phyloP scores from a whole-genome alignment of 2,888 invertebrate species.

The Megaustenia siamemsis region DNA sequence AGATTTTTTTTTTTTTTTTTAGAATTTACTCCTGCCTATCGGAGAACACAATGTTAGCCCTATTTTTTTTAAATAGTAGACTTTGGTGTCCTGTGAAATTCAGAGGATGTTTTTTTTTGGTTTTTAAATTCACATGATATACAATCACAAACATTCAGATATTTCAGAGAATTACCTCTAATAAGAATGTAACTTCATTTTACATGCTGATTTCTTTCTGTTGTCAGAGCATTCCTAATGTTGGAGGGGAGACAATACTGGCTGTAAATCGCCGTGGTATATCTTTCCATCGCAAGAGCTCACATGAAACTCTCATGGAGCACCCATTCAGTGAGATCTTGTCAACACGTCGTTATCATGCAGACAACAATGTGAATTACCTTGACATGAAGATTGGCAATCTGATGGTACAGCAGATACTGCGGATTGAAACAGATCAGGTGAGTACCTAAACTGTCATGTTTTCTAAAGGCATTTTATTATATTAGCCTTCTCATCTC shows the following conservation, averaged over 20 bases:
- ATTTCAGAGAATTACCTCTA: neutral
- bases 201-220: neutral
- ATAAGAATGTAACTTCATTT: neutral
- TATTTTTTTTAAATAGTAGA: no score
- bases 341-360: constrained; percentile 86
- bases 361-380: constrained; percentile 75
- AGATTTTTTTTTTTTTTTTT: no score
- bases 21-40: no score
- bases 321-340: constrained; percentile 97
- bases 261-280: constrained; percentile 96
- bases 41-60: no score
- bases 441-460: constrained; percentile 67
- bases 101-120: no score
- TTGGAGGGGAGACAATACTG: constrained; percentile 92
- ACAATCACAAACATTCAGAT: no score
- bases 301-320: constrained; percentile 94
- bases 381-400: constrained; percentile 98
- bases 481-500: no score
- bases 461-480: no score
- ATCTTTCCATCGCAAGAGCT: constrained; percentile 93
- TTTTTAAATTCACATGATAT: no score
- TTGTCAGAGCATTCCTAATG: constrained; percentile 79
- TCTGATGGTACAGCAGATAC: constrained; percentile 95
- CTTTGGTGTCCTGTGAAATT: no score
- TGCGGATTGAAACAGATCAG: constrained; percentile 94